A percentile compares a stretch with the other conserved stretches of the same genome.
Evolutionary conservation across 2,113 vertebrate species (phyloP).

Genomic region (Colinus virginianus): DNA sequence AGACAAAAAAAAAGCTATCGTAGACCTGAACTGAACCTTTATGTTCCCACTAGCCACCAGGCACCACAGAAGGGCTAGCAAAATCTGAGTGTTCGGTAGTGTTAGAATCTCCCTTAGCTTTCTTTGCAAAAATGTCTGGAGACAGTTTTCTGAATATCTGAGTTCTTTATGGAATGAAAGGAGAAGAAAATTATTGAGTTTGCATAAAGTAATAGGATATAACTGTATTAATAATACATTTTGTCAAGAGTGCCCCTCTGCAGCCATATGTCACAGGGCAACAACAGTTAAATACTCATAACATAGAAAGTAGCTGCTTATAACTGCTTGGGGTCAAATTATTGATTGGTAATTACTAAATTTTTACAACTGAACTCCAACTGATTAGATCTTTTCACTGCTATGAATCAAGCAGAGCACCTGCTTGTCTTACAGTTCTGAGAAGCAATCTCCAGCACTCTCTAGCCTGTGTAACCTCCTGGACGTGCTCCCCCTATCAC

Average conservation of each 20-base stretch:
- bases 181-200: background rate
- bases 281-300: background rate
- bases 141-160: background rate
- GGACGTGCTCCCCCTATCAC: background rate
- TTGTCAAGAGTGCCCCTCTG: too few species aligned
- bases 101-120: background rate
- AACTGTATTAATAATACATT: background rate
- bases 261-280: too few species aligned
- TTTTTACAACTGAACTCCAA: background rate
- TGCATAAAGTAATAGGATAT: background rate
- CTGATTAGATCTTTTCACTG: background rate
- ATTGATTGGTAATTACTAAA: background rate
- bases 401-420: background rate
- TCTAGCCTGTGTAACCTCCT: background rate
- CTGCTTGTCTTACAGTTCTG: background rate
- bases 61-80: background rate
- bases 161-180: background rate
- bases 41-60: background rate
- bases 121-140: background rate
- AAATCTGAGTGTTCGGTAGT: background rate
- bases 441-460: background rate
- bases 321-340: conserved; percentile 2
- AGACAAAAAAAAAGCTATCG: background rate
- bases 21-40: background rate
- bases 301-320: conserved; percentile 4